Conservation (phyloP, 2,797 vertebrate species). For the Melanotaenia nigrans region DNA sequence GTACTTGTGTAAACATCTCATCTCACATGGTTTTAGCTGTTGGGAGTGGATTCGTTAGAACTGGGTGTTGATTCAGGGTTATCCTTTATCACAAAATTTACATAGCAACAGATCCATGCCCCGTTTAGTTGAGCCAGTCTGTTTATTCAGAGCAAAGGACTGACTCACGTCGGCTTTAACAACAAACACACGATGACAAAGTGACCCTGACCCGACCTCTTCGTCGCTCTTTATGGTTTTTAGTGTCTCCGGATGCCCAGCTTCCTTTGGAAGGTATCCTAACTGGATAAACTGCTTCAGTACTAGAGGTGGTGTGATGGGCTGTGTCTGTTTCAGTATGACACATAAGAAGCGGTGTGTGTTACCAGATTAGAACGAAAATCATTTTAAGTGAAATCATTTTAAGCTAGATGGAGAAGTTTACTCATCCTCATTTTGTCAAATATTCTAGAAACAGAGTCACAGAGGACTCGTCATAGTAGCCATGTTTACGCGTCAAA, state of each 20-base stretch:
- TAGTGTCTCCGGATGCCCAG: constrained; percentile 1
- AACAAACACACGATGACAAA: constrained; percentile 25
- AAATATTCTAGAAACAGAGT: no score
- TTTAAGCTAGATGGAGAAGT: no score
- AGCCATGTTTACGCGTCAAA: no score
- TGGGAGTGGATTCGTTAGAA: neutral
- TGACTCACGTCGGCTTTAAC: constrained; percentile 5
- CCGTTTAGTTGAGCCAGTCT: neutral
- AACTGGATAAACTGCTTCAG: constrained; percentile 48
- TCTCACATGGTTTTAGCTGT: neutral
- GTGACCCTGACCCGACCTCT: constrained; percentile 12
- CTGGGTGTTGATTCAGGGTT: neutral
- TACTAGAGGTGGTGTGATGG: constrained; percentile 48
- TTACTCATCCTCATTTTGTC: no score
- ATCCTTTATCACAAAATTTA: neutral
- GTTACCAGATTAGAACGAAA: constrained; percentile 6
- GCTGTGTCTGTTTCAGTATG: constrained; percentile 42
- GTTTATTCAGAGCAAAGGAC: constrained; percentile 25
- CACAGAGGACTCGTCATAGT: no score
- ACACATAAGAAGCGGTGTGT: constrained; percentile 43
- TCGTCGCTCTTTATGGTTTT: neutral
- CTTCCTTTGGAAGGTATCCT: neutral
- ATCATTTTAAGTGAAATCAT: no score
- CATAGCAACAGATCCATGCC: constrained; percentile 1
- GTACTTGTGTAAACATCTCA: neutral